phyloP scores from a whole-genome alignment of 2,113 vertebrate species.

The Scomber scombrus region DNA sequence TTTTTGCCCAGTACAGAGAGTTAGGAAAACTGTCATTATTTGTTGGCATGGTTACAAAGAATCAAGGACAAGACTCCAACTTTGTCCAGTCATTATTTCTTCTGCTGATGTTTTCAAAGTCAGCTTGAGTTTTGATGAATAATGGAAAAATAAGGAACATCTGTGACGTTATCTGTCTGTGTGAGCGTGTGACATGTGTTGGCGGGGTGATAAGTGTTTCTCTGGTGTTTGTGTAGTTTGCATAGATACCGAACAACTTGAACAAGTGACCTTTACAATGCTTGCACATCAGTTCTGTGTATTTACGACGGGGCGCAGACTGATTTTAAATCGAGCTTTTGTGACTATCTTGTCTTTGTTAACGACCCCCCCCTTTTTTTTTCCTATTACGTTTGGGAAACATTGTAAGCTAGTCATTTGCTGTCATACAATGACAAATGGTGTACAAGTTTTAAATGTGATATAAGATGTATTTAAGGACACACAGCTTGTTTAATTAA shows the following conservation, averaged over 20 bases:
- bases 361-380: no score
- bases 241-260: background rate
- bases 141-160: constrained; percentile 6
- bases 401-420: no score
- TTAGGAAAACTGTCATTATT: background rate
- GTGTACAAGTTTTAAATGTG: no score
- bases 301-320: background rate
- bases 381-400: no score
- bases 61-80: background rate
- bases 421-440: no score
- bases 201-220: constrained; percentile 1
- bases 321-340: background rate
- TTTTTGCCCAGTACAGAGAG: no score
- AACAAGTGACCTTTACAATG: constrained; percentile 24
- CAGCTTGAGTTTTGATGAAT: background rate
- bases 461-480: no score
- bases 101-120: constrained; percentile 9
- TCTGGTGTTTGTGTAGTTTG: background rate
- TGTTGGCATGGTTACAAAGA: background rate
- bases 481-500: no score
- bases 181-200: background rate
- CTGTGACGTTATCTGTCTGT: background rate
- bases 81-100: constrained; percentile 4
- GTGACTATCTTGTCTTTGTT: background rate
- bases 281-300: constrained; percentile 6